Evolutionary conservation across 2,888 invertebrate species (phyloP).

Genomic region (Euspilapteryx auroguttella): DNA sequence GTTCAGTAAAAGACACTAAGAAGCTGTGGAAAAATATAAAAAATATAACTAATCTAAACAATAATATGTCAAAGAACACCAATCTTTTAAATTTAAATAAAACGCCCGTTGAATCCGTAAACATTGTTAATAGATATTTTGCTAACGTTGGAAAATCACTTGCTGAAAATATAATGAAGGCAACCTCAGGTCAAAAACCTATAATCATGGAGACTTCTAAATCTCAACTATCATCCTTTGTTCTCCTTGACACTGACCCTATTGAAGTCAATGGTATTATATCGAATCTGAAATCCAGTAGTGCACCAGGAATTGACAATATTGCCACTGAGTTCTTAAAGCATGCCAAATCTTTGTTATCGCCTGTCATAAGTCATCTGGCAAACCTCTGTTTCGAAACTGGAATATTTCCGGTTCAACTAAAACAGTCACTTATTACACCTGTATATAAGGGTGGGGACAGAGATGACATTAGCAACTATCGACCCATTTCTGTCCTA

Average conservation of each 20-base stretch:
- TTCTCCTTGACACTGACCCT: not conserved
- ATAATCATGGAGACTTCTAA: not conserved
- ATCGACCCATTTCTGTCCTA: constrained; percentile 2
- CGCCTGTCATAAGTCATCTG: not conserved
- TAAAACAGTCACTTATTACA: not conserved
- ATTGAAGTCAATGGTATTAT: not conserved
- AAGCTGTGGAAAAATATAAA: constrained; percentile 1
- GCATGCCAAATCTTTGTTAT: not conserved
- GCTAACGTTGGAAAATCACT: not conserved
- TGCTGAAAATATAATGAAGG: not conserved
- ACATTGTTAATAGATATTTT: constrained; percentile 1
- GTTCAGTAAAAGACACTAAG: not conserved
- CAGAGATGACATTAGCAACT: not conserved
- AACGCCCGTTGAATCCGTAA: not conserved
- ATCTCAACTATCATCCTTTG: not conserved
- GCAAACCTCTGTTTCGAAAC: not conserved
- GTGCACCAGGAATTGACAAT: constrained; percentile 1
- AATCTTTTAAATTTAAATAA: not conserved
- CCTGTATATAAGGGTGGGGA: not conserved
- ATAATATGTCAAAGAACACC: not conserved
- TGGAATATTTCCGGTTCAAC: not conserved
- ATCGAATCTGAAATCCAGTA: not conserved
- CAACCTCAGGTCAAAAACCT: not conserved
- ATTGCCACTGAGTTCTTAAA: not conserved
- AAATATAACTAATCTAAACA: not conserved